phyloP scores from a whole-genome alignment of 2,888 invertebrate genomes.

The Mamestra brassicae region DNA sequence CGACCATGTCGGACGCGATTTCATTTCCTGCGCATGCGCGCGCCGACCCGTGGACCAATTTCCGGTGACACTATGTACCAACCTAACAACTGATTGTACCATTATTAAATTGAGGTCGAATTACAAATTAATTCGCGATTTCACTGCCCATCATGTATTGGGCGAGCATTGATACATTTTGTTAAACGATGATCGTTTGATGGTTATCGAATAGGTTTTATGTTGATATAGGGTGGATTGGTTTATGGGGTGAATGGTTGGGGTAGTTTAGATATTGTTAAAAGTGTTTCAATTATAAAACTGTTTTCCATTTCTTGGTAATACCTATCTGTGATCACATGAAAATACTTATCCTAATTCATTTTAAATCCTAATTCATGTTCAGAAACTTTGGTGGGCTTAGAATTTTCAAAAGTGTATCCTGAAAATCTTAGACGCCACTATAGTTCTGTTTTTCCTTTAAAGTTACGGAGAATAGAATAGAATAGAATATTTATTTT shows the following conservation, averaged over 20 bases:
- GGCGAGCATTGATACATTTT: slow-evolving; percentile 35
- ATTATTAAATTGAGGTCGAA: slow-evolving; percentile 69
- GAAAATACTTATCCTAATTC: no score
- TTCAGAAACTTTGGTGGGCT: background rate
- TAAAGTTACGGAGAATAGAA: no score
- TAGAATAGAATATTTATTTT: no score
- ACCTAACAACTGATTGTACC: slow-evolving; percentile 71
- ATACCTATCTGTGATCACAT: background rate
- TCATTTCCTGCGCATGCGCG: slow-evolving; percentile 87
- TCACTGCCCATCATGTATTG: slow-evolving; percentile 49
- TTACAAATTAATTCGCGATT: slow-evolving; percentile 67
- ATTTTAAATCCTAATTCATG: no score
- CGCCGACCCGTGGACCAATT: slow-evolving; percentile 86
- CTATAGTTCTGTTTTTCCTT: background rate
- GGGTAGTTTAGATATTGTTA: background rate
- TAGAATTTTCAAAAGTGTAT: background rate
- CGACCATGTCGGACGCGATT: slow-evolving; percentile 87
- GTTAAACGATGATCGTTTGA: slow-evolving; percentile 17
- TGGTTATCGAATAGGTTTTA: slow-evolving; percentile 11
- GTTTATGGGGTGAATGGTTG: background rate
- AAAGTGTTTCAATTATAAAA: background rate
- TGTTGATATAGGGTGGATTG: background rate
- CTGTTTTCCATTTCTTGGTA: background rate
- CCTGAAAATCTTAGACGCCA: background rate
- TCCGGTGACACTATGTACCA: slow-evolving; percentile 79